Percentiles rank a stretch among this genome's conserved stretches.
These are phyloP conservation scores for Datnioides undecimradiatus DNA, from an alignment of 2,113 vertebrate genomes.

Conservation along the genomic window DNA sequence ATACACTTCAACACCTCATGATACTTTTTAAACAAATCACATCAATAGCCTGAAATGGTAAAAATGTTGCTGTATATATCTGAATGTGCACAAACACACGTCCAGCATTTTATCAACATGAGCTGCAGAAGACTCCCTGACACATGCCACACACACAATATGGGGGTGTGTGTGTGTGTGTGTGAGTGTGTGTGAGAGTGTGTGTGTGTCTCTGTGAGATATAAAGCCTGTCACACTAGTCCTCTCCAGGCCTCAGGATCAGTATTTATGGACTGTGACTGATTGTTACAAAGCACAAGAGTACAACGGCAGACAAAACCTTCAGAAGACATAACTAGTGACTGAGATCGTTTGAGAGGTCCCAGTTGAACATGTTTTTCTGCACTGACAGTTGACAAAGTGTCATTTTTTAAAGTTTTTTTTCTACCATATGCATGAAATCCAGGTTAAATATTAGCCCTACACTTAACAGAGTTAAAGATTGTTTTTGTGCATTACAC, in stretches of 20 bases:
- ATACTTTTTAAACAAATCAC: too few species aligned
- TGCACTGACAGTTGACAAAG: not conserved
- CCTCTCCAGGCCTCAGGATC: slow-evolving; percentile 14
- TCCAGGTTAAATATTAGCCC: not conserved
- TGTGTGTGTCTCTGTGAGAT: not conserved
- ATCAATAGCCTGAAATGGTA: too few species aligned
- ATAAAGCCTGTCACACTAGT: slow-evolving; percentile 5
- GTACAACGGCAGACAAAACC: not conserved
- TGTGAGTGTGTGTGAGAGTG: not conserved
- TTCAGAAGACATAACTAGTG: not conserved
- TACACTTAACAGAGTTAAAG: not conserved
- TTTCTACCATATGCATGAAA: not conserved
- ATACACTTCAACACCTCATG: not conserved
- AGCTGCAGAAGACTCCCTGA: slow-evolving; percentile 7
- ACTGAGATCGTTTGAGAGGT: not conserved
- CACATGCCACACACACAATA: not conserved
- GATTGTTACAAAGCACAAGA: slow-evolving; percentile 43
- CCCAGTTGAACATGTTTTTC: not conserved
- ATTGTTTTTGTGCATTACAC: not conserved
- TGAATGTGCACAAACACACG: slow-evolving; percentile 7
- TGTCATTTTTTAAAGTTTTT: not conserved
- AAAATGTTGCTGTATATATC: not conserved
- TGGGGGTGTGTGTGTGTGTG: not conserved
- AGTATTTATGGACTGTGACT: slow-evolving; percentile 57
- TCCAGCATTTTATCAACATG: not conserved